A percentile compares a stretch with the other conserved stretches of the same genome.
These are phyloP conservation scores for Mastomys coucha DNA, from an alignment of 2,113 vertebrate genomes.

Conservation along the genomic window DNA sequence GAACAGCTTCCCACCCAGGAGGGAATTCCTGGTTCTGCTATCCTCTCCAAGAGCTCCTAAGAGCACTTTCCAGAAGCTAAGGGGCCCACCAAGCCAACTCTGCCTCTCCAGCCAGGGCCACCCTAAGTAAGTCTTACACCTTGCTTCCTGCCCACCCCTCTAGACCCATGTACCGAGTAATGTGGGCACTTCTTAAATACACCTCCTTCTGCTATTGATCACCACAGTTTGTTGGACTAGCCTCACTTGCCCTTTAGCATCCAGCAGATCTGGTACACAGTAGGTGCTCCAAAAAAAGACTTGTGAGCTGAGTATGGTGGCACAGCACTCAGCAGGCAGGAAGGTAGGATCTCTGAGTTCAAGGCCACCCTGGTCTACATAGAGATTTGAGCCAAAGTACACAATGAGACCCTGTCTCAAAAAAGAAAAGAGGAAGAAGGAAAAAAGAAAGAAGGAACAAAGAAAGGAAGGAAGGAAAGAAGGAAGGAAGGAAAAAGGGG, in stretches of 20 bases:
- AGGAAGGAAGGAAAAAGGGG: rapidly evolving
- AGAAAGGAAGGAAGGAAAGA: rapidly evolving
- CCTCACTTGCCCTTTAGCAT: neutral
- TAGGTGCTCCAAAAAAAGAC: neutral
- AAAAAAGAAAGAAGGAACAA: rapidly evolving
- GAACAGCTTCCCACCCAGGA: neutral
- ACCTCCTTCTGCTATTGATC: neutral
- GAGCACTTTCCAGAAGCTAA: neutral
- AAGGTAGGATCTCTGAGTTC: neutral
- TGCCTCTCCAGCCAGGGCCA: neutral
- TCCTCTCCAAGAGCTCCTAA: too few relatives aligned
- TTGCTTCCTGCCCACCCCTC: rapidly evolving
- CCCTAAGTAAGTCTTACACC: neutral
- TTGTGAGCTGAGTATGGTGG: neutral
- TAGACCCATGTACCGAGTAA: rapidly evolving
- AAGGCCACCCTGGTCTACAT: neutral
- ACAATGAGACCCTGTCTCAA: neutral
- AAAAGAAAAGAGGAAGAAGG: too few relatives aligned
- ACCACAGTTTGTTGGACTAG: neutral
- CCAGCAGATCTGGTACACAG: neutral
- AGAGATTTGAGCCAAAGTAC: neutral
- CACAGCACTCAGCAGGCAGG: neutral
- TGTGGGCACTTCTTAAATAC: neutral
- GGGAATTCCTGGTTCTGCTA: neutral
- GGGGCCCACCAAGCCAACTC: too few relatives aligned